phyloP scores from a whole-genome alignment of 2,113 vertebrate genomes.

The Danionella cerebrum region DNA sequence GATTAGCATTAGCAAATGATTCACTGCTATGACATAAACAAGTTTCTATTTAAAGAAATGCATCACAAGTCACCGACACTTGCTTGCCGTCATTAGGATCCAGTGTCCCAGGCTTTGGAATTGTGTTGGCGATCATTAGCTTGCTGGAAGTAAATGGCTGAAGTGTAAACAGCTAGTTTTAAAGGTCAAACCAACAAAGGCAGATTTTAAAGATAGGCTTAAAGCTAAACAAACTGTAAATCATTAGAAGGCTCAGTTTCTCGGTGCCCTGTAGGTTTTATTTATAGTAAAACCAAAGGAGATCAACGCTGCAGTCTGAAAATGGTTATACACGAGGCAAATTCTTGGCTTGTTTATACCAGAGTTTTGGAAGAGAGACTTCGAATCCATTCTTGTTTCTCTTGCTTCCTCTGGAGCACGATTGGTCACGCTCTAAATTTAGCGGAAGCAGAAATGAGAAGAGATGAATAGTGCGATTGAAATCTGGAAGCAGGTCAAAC shows the following conservation, averaged over 20 bases:
- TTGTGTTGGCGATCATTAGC: not conserved
- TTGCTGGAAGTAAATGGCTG: not conserved
- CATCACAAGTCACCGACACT: not conserved
- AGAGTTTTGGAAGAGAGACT: constrained; percentile 1
- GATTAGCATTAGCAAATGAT: not conserved
- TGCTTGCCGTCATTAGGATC: not conserved
- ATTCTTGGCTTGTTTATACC: not conserved
- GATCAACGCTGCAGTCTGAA: not conserved
- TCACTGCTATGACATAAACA: not conserved
- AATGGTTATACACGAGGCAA: not conserved
- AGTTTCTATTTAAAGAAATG: not conserved
- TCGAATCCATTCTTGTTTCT: constrained; percentile 51
- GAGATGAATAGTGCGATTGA: constrained; percentile 31
- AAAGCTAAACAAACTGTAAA: not conserved
- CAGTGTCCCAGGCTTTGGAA: constrained; percentile 9
- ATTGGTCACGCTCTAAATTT: constrained; percentile 58
- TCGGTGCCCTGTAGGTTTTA: not conserved
- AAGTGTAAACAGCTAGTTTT: constrained; percentile 16
- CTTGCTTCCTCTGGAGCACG: constrained; percentile 40
- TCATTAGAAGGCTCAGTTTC: not conserved
- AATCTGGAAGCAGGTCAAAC: constrained; percentile 48
- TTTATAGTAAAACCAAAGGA: not conserved
- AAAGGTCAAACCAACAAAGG: constrained; percentile 20
- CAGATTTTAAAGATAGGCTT: constrained; percentile 4
- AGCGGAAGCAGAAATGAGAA: constrained; percentile 39